A percentile compares a stretch with the other conserved stretches of the same genome.
These are phyloP conservation scores for Patagioenas fasciata DNA, from an alignment of 2,113 vertebrate species.

Conservation along the genomic window DNA sequence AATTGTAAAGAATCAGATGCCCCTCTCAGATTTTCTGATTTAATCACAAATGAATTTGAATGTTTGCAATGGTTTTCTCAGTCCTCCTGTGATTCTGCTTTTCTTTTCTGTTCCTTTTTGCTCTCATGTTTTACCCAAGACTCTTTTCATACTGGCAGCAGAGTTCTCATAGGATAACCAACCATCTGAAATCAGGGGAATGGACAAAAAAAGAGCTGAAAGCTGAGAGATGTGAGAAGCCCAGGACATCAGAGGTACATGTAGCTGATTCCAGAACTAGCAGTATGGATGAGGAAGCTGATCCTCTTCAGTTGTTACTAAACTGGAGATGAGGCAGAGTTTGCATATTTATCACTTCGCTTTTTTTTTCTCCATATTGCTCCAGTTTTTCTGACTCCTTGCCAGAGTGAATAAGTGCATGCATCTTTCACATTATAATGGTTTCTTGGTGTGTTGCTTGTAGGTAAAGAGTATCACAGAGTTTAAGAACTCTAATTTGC, in stretches of 20 bases:
- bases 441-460: neutral
- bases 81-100: neutral
- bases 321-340: neutral
- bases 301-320: neutral
- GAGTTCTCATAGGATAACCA: neutral
- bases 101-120: neutral
- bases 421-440: neutral
- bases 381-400: neutral
- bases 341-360: neutral
- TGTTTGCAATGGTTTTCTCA: neutral
- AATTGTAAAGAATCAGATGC: neutral
- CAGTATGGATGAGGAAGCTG: neutral
- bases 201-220: neutral
- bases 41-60: neutral
- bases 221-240: neutral
- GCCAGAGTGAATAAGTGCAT: neutral
- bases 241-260: neutral
- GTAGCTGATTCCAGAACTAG: neutral
- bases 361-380: neutral
- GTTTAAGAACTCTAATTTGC: neutral
- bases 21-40: neutral
- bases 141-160: neutral
- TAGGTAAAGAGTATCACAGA: neutral
- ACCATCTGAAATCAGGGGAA: neutral
- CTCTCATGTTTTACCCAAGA: neutral